These are phyloP conservation scores for Temnopleurus reevesii DNA, from an alignment of 53 echinoderm and acorn worm genomes.

Conservation along the genomic window DNA sequence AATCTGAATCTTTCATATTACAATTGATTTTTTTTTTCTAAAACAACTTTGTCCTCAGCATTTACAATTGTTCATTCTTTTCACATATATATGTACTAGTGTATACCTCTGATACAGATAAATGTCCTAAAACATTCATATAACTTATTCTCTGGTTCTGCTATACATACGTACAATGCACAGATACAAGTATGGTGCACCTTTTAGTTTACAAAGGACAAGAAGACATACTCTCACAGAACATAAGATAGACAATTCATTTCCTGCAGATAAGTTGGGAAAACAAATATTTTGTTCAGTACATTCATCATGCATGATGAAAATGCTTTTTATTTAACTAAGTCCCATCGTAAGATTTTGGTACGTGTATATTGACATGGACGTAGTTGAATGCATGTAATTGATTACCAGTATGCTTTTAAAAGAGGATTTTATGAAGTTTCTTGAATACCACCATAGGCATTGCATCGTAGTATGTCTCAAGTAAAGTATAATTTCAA, in stretches of 20 bases:
- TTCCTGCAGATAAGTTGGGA: not conserved
- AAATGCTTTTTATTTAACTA: no score
- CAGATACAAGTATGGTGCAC: slow-evolving; percentile 14
- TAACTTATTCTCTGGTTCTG: slow-evolving; percentile 15
- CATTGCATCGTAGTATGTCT: no score
- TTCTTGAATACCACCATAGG: no score
- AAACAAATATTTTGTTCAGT: not conserved
- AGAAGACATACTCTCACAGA: not conserved
- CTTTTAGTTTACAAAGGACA: not conserved
- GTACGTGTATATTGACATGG: no score
- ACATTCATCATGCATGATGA: no score
- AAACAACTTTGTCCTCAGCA: slow-evolving; percentile 48
- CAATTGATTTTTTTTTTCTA: slow-evolving; percentile 30
- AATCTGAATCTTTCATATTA: not conserved
- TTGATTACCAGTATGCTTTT: no score
- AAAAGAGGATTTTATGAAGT: no score
- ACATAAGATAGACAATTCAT: not conserved
- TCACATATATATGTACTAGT: slow-evolving; percentile 28
- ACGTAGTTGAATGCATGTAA: no score
- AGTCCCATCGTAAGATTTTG: no score
- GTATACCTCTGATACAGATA: slow-evolving; percentile 29
- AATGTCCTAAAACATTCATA: slow-evolving; percentile 17
- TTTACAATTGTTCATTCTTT: slow-evolving; percentile 20
- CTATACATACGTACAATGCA: slow-evolving; percentile 8
- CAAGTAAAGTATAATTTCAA: no score